Evolutionary conservation across 2,113 vertebrate genomes (phyloP).

Genomic region (Triplophysa tibetana): DNA sequence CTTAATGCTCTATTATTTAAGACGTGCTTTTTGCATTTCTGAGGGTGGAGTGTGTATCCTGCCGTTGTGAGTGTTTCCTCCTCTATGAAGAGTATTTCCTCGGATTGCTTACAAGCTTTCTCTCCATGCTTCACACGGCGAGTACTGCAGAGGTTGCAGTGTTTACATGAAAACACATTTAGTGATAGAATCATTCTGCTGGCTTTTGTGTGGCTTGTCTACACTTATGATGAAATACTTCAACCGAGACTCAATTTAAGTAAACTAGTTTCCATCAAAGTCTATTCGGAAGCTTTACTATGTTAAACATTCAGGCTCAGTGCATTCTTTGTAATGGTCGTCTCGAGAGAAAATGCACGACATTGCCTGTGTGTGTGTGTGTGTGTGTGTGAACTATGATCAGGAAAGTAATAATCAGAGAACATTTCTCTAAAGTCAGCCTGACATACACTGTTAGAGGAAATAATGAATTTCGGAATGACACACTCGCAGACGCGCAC

Average conservation of each 20-base stretch:
- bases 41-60: conserved; percentile 16
- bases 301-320: conserved; percentile 17
- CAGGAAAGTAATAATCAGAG: conserved; percentile 44
- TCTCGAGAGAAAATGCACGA: not conserved
- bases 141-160: not conserved
- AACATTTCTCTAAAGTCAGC: conserved; percentile 52
- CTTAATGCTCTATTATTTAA: conserved; percentile 34
- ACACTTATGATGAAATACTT: not conserved
- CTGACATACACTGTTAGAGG: conserved; percentile 44
- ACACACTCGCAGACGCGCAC: not conserved
- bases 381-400: conserved; percentile 18
- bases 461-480: conserved; percentile 35
- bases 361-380: not conserved
- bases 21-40: conserved; percentile 23
- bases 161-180: conserved; percentile 17
- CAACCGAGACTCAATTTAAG: not conserved
- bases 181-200: not conserved
- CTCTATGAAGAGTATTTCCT: conserved; percentile 11
- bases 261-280: not conserved
- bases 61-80: conserved; percentile 20
- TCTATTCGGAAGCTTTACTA: conserved; percentile 10
- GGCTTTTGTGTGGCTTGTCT: not conserved
- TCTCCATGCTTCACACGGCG: not conserved
- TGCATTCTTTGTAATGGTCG: not conserved
- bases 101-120: conserved; percentile 22